Conservation (phyloP, 2,888 invertebrate species). For the Amphipyra berbera region DNA sequence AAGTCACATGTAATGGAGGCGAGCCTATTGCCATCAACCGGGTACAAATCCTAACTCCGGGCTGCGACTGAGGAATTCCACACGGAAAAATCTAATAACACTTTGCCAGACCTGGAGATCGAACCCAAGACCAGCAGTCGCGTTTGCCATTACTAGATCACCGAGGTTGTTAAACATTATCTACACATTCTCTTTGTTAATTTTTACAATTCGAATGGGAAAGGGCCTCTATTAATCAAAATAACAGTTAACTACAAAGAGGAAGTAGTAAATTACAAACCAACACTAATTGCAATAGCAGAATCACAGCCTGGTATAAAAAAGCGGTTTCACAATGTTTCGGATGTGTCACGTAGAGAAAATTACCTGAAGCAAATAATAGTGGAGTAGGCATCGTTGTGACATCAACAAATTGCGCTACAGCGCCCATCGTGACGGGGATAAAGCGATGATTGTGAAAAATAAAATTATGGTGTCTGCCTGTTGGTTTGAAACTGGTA, state of each 20-base stretch:
- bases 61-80: too few species aligned
- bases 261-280: constrained; percentile 30
- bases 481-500: constrained; percentile 4
- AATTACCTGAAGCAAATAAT: constrained; percentile 66
- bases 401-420: constrained; percentile 66
- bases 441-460: constrained; percentile 57
- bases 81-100: too few species aligned
- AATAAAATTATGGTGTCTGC: constrained; percentile 34
- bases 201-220: too few species aligned
- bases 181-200: too few species aligned
- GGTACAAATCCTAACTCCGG: too few species aligned
- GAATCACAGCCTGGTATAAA: constrained; percentile 36
- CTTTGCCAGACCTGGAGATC: too few species aligned
- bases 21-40: too few species aligned
- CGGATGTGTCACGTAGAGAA: constrained; percentile 68
- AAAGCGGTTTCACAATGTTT: constrained; percentile 62
- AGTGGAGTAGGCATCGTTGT: constrained; percentile 59
- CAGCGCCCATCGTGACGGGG: constrained; percentile 46
- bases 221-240: constrained; percentile 12
- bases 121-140: too few species aligned
- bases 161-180: too few species aligned
- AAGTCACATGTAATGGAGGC: too few species aligned
- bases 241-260: constrained; percentile 29
- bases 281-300: constrained; percentile 43
- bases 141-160: too few species aligned